Percentiles rank a stretch among this genome's conserved stretches.
phyloP scores from a whole-genome alignment of 2,113 vertebrate genomes.

The Uria lomvia region DNA sequence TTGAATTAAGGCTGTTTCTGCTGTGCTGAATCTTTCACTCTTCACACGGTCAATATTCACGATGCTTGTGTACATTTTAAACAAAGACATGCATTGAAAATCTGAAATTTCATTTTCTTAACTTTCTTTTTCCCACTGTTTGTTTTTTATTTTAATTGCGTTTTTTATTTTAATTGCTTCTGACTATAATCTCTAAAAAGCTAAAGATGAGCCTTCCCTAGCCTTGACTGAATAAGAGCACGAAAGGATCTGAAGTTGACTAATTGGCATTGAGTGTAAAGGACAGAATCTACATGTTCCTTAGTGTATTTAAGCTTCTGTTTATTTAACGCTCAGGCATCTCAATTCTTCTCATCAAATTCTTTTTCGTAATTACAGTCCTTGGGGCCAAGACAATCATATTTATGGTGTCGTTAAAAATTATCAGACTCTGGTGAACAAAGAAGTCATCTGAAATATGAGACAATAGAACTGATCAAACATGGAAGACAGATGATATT shows the following conservation, averaged over 20 bases:
- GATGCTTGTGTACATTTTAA: neutral
- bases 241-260: neutral
- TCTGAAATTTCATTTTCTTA: neutral
- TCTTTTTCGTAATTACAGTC: neutral
- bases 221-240: neutral
- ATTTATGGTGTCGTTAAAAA: neutral
- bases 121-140: neutral
- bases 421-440: neutral
- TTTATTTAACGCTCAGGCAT: neutral
- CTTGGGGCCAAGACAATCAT: neutral
- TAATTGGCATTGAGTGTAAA: neutral
- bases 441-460: neutral
- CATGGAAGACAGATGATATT: neutral
- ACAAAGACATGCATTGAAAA: neutral
- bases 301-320: neutral
- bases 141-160: neutral
- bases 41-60: neutral
- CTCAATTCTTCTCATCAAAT: neutral
- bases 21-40: neutral
- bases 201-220: neutral
- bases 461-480: neutral
- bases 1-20: neutral
- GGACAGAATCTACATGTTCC: neutral
- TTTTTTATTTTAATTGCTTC: neutral
- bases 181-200: neutral